Evolutionary conservation across 2,888 invertebrate species (phyloP).

Genomic region (Drosophila maculinotata): DNA sequence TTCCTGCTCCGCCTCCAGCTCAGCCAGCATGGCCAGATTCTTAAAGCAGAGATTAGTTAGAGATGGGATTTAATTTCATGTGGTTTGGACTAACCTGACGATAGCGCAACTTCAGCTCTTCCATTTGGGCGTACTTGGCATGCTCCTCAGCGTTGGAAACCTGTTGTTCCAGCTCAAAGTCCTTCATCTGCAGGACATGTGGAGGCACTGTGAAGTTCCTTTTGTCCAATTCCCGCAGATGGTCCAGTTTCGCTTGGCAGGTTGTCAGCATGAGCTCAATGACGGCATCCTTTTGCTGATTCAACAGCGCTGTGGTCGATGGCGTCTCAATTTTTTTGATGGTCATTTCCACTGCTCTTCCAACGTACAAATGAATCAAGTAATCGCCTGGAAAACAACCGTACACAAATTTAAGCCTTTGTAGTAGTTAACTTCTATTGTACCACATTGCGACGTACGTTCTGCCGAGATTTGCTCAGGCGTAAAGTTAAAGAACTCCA

Average conservation of each 20-base stretch:
- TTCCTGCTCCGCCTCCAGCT: conserved; percentile 52
- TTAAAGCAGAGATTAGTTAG: conserved; percentile 8
- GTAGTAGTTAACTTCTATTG: not conserved
- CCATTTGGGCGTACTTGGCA: conserved; percentile 50
- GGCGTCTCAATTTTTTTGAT: conserved; percentile 56
- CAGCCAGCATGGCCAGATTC: conserved; percentile 66
- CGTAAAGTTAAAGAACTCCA: conserved; percentile 62
- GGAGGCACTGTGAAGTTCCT: conserved; percentile 77
- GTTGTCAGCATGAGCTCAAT: conserved; percentile 56
- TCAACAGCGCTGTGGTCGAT: conserved; percentile 53
- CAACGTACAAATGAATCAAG: conserved; percentile 54
- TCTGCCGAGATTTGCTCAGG: conserved; percentile 56
- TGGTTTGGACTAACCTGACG: conserved; percentile 63
- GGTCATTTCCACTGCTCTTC: conserved; percentile 52
- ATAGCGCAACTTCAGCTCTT: conserved; percentile 62
- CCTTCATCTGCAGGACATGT: conserved; percentile 76
- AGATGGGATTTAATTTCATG: not conserved
- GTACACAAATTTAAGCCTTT: not conserved
- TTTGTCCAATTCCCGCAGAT: conserved; percentile 65
- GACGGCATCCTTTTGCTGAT: conserved; percentile 54
- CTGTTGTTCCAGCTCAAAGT: conserved; percentile 68
- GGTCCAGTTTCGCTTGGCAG: conserved; percentile 54
- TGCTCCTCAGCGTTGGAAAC: conserved; percentile 66
- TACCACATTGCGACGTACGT: conserved; percentile 35
- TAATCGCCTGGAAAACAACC: conserved; percentile 54